Base-by-base conservation (phyloP, 2,888 invertebrate genomes). In the Meandrusa payeni region DNA sequence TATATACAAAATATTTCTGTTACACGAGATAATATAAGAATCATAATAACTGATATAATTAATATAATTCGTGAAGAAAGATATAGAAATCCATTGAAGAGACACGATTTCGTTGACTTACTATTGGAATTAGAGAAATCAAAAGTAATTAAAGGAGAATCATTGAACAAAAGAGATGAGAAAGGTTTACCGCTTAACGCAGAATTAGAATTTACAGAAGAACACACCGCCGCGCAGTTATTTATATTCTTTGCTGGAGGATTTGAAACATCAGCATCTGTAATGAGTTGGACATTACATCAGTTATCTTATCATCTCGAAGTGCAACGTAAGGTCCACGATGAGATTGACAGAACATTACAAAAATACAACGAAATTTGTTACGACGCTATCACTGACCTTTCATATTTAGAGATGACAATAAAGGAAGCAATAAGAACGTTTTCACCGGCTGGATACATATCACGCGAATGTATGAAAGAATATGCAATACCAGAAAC, bases 261-360 rank as follows among this genome's bases (percentile, higher is more conserved):
- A 1, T 69, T 64, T 26, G 69, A 68, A 41, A 66, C 69, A 2
- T 68, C 68, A 0, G 65, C 69, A 1, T 53, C 60, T 1, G 52
- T 61, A 1, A 51, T 63, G 13, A 60, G 60, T 43, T 66, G 61
- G 33, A 51, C 55, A 1, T 44, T 59, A 2, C 63, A 64, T 39
- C 49, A 58, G 20, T 55, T 71, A 1, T 62, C 54, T 4, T 43
- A 38, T 23, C 27, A 52, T 15, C 54, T 47, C 2, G 41, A 50
- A n/a, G 20, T 28, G 17, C 54, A 54, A 29, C 29, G 11, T 12
- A 50, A 48, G 12, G 43, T 42, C 20, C 43, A 43, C 6, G 26
- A 43, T 6, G 43, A 43, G 5, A 38, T 43, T 13, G 43, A 43
- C 15, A 1, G 26, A 44, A 36, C 29, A 31, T 5, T 46, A 33